Evolutionary conservation across 2,888 invertebrate species (phyloP).

Genomic region (Apoderus coryli): DNA sequence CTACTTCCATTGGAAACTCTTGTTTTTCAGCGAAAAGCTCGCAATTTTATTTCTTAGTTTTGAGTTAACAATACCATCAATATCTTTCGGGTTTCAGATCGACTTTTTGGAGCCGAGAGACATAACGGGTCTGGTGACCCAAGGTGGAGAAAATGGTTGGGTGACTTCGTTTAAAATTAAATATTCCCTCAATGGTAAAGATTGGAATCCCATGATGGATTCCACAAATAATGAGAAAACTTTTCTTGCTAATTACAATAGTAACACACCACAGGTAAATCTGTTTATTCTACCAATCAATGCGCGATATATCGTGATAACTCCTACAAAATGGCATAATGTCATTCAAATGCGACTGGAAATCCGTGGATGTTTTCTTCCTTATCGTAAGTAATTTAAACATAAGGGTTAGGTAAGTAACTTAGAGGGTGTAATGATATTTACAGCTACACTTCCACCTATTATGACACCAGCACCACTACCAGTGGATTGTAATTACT

Average conservation of each 20-base stretch:
- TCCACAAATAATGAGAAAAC: conserved; percentile 37
- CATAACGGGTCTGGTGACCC: conserved; percentile 63
- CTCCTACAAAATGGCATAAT: conserved; percentile 58
- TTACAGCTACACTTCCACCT: no score
- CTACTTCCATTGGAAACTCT: no score
- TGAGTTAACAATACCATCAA: no score
- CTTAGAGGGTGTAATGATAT: no score
- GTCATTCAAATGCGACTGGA: conserved; percentile 62
- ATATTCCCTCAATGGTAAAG: conserved; percentile 55
- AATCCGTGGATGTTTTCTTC: conserved; percentile 62
- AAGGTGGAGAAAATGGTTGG: conserved; percentile 57
- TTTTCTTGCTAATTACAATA: conserved; percentile 63
- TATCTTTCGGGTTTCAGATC: conserved; percentile 47
- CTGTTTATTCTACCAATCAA: conserved; percentile 59
- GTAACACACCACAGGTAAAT: conserved; percentile 41
- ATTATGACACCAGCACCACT: conserved; percentile 13
- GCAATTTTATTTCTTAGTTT: conserved; percentile 20
- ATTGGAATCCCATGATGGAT: conserved; percentile 56
- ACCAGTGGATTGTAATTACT: conserved; percentile 34
- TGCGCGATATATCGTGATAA: conserved; percentile 50
- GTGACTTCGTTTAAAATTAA: conserved; percentile 57
- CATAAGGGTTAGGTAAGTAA: no score
- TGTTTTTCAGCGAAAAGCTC: conserved; percentile 10
- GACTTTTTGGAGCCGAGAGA: conserved; percentile 63
- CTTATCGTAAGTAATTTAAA: conserved; percentile 48